Evolutionary conservation across 2,888 invertebrate genomes (phyloP).

Genomic region (Scrobipalpa atriplicella): DNA sequence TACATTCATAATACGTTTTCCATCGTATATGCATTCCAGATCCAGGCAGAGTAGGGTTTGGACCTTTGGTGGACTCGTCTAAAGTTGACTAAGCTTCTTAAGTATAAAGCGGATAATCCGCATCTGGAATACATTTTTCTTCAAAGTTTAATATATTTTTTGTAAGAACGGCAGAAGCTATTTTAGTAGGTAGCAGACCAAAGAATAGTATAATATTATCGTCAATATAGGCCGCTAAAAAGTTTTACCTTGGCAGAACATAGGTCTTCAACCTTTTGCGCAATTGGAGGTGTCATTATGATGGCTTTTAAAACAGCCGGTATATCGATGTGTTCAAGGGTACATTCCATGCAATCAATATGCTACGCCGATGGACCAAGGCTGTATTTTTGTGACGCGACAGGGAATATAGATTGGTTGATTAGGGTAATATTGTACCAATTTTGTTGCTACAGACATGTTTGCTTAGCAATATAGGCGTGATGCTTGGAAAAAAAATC

Average conservation of each 20-base stretch:
- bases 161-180: too few relatives aligned
- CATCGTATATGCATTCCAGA: too few relatives aligned
- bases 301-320: neutral
- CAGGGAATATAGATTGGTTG: neutral
- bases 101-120: too few relatives aligned
- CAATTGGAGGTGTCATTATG: neutral
- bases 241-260: neutral
- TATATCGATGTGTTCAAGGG: neutral
- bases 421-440: neutral
- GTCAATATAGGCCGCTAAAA: neutral
- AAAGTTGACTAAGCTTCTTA: too few relatives aligned
- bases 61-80: too few relatives aligned
- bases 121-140: too few relatives aligned
- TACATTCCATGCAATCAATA: constrained; percentile 3
- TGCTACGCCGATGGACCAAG: constrained; percentile 5
- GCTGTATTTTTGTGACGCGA: neutral
- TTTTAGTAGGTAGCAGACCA: too few relatives aligned
- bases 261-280: constrained; percentile 10
- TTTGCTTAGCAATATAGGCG: neutral
- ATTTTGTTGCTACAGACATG: neutral
- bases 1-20: too few relatives aligned
- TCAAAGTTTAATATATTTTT: too few relatives aligned
- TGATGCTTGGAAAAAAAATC: too few relatives aligned
- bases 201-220: too few relatives aligned
- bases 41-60: too few relatives aligned